Base-by-base conservation (phyloP, 2,888 invertebrate genomes). In the Drosophila dives region DNA sequence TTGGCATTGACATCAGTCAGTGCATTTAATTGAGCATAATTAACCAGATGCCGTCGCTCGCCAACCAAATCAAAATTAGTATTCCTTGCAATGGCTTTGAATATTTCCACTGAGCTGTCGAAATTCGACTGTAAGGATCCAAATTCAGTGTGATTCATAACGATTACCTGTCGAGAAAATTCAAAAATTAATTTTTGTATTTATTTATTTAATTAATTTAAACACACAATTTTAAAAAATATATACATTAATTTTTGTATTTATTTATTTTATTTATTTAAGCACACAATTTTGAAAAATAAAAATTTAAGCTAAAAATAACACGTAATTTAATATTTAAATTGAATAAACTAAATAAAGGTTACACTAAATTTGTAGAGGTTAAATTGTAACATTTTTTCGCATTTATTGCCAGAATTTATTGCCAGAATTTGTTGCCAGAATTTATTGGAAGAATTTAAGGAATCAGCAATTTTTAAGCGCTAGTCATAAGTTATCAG, bases 71-170 rank as follows among this genome's bases (percentile, higher is more conserved):
- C 77, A 29, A 81, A 71, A 55, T 72, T 63, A 38, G 72, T 61
- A 56, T 54, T 64, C 51, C 83, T 77, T 23, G 77, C 63, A 40
- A 73, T 76, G 12, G 65, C 72, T 42, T 63, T 75, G 7, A 86
- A 67, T 20, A 78, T 58, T 40, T 80, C 80, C 51, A 71, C 75
- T 23, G 83, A 67, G 26, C 55, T 64, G 17, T 61, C 67, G 34
- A 73, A 61, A 55, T 71, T 62, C 6, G 76, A 61, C 40, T 63
- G 33, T 8, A 60, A 2, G 1, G 38, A 40, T 56, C 45, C 32
- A 33, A 72, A 42, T 20, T 81, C 86, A n/a, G 82, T 80, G 54
- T 82, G 80, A 73, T 91, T 91, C 88, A 88, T 83, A 64, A 73
- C 78, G 75, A 77, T 74, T 68, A 84, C 80, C 91, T 91, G 83